Evolutionary conservation across 2,888 invertebrate genomes (phyloP).

Genomic region (Phaonia tiefii): DNA sequence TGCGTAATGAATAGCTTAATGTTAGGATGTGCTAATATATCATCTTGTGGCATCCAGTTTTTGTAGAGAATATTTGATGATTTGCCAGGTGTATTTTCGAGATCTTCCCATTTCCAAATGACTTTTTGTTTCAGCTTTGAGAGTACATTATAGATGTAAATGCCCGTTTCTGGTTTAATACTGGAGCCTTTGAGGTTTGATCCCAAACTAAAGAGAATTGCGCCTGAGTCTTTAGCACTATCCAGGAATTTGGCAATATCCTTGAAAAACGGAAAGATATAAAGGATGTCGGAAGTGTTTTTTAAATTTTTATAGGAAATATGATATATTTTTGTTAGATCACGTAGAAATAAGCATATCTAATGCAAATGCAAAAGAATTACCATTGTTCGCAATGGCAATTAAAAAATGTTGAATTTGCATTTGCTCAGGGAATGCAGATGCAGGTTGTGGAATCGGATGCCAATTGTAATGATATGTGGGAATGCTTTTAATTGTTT

Average conservation of each 20-base stretch:
- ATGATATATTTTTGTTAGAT: too few species aligned
- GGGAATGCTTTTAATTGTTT: too few species aligned
- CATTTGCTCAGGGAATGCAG: too few species aligned
- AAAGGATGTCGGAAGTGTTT: too few species aligned
- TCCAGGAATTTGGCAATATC: slow-evolving; percentile 78
- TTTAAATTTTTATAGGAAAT: too few species aligned
- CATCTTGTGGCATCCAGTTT: slow-evolving; percentile 87
- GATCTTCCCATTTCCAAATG: slow-evolving; percentile 86
- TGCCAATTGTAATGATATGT: too few species aligned
- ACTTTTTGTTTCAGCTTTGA: slow-evolving; percentile 84
- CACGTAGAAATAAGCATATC: too few species aligned
- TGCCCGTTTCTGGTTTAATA: slow-evolving; percentile 81
- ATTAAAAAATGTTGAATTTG: too few species aligned
- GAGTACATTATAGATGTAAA: slow-evolving; percentile 83
- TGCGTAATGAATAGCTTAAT: slow-evolving; percentile 84
- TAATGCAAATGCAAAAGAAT: too few species aligned
- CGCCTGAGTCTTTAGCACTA: slow-evolving; percentile 79
- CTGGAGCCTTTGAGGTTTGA: slow-evolving; percentile 77
- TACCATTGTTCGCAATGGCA: too few species aligned
- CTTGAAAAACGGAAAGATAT: slow-evolving; percentile 69
- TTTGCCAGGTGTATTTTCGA: slow-evolving; percentile 80
- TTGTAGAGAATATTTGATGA: slow-evolving; percentile 80
- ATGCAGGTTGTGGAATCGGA: too few species aligned
- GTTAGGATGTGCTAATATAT: slow-evolving; percentile 84
- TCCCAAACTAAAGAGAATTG: slow-evolving; percentile 80